Evolutionary conservation across 2,797 vertebrate species (phyloP).

Genomic region (Labroides dimidiatus): DNA sequence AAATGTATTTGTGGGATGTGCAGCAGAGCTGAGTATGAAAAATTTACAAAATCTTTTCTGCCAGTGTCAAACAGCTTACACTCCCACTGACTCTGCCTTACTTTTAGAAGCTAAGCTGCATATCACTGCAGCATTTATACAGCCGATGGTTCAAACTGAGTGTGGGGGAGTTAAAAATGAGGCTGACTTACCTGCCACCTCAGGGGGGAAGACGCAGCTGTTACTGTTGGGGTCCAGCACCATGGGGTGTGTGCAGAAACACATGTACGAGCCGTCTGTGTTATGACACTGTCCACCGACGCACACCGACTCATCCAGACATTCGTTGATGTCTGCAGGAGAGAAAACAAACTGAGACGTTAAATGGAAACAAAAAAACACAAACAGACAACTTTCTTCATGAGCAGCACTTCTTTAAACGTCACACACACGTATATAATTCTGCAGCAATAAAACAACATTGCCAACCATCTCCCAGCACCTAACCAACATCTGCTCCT

Average conservation of each 20-base stretch:
- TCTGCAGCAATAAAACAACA: not conserved
- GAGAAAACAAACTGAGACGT: not conserved
- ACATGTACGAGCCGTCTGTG: conserved; percentile 93
- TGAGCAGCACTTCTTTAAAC: too few species aligned
- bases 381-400: not conserved
- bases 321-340: conserved; percentile 92
- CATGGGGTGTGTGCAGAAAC: conserved; percentile 92
- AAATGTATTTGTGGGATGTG: too few species aligned
- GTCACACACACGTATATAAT: not conserved
- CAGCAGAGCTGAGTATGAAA: too few species aligned
- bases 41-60: too few species aligned
- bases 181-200: conserved; percentile 81
- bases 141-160: not conserved
- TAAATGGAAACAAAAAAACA: not conserved
- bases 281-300: conserved; percentile 91
- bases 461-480: not conserved
- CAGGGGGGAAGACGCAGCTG: conserved; percentile 83
- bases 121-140: not conserved
- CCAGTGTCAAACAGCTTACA: too few species aligned
- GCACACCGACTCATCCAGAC: conserved; percentile 91
- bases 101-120: not conserved
- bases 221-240: conserved; percentile 85
- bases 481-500: not conserved
- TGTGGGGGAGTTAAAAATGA: not conserved
- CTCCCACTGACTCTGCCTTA: too few species aligned